These are phyloP conservation scores for Trilocha varians DNA, from an alignment of 2,888 invertebrate genomes.

Conservation along the genomic window DNA sequence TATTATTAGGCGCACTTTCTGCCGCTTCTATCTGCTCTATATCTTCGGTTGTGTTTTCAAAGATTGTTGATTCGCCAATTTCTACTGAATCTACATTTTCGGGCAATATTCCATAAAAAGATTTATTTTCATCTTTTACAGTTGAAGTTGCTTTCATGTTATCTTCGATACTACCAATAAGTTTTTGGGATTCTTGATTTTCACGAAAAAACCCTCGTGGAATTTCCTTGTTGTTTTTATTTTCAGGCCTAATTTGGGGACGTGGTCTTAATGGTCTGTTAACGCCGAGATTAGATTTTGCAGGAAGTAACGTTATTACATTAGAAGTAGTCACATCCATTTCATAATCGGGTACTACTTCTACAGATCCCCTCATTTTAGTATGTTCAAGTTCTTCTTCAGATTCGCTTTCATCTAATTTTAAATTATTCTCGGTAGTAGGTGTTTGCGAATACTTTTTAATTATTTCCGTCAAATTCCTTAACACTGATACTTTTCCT, in stretches of 20 bases:
- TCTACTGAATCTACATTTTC: slow-evolving; percentile 20
- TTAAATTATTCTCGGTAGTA: slow-evolving; percentile 21
- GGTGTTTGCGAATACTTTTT: slow-evolving; percentile 73
- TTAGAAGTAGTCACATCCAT: slow-evolving; percentile 50
- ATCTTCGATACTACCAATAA: slow-evolving; percentile 39
- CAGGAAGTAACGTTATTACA: slow-evolving; percentile 79
- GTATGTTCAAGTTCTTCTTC: slow-evolving; percentile 38
- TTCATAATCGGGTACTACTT: slow-evolving; percentile 59
- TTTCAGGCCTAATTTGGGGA: slow-evolving; percentile 61
- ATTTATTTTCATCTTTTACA: slow-evolving; percentile 25
- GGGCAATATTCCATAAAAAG: slow-evolving; percentile 29
- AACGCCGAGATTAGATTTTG: slow-evolving; percentile 84
- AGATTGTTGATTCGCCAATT: slow-evolving; percentile 23
- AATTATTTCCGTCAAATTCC: slow-evolving; percentile 77
- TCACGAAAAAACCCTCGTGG: slow-evolving; percentile 44
- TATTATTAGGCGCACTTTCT: slow-evolving; percentile 29
- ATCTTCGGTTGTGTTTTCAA: slow-evolving; percentile 23
- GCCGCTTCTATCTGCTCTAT: slow-evolving; percentile 22
- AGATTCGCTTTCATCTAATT: slow-evolving; percentile 22
- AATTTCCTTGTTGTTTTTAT: slow-evolving; percentile 40
- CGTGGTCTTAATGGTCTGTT: slow-evolving; percentile 79
- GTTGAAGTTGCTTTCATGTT: slow-evolving; percentile 28
- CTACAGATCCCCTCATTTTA: slow-evolving; percentile 57
- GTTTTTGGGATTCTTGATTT: slow-evolving; percentile 33
- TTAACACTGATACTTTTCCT: slow-evolving; percentile 60